These are phyloP conservation scores for Rhinichthys osculus DNA, from an alignment of 2,797 vertebrate genomes.

Conservation along the genomic window DNA sequence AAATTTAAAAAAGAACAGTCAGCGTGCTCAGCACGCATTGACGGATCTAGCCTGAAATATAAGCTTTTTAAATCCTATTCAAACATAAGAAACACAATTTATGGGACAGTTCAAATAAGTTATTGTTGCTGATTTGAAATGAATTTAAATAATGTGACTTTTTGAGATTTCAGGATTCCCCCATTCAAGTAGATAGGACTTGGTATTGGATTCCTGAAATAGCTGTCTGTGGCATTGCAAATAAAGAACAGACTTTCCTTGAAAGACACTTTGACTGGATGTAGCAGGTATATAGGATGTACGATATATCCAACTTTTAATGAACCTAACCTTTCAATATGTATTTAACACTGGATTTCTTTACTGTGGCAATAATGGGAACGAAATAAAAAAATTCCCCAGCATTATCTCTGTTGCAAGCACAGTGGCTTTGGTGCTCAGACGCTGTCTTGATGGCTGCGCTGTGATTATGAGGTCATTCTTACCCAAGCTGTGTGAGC, in stretches of 20 bases:
- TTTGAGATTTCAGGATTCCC: background rate
- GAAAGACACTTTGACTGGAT: background rate
- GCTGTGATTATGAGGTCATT: conserved; percentile 83
- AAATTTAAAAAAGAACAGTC: no score
- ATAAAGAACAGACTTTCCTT: background rate
- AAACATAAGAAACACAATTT: background rate
- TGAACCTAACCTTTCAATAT: background rate
- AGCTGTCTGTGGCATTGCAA: background rate
- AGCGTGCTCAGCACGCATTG: background rate
- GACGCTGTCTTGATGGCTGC: conserved; percentile 77
- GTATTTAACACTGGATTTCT: background rate
- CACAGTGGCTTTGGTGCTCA: conserved; percentile 32
- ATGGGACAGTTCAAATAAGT: background rate
- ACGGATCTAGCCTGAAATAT: background rate
- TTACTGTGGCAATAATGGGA: conserved; percentile 48
- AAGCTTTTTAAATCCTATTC: background rate
- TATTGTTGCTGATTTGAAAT: background rate
- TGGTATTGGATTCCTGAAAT: background rate
- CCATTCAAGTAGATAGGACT: background rate
- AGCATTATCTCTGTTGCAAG: conserved; percentile 7
- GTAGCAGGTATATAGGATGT: background rate
- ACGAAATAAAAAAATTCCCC: conserved; percentile 45
- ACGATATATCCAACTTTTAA: conserved; percentile 6
- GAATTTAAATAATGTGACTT: no score
- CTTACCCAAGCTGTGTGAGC: conserved; percentile 80